Base-by-base conservation (phyloP, 1,140 invertebrate species). In the Sinonovacula constricta region DNA sequence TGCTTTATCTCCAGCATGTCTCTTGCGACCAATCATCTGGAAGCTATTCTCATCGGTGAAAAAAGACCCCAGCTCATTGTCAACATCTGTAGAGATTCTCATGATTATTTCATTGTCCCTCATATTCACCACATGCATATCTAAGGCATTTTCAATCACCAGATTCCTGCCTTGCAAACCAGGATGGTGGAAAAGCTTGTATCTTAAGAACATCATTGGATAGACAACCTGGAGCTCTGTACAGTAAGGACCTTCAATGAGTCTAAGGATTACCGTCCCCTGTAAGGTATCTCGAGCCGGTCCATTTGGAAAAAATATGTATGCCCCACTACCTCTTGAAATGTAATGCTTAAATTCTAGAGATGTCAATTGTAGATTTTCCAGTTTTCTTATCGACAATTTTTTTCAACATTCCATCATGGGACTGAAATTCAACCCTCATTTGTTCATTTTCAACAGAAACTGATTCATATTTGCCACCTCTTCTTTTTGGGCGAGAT, bases 41-140 rank as follows among this genome's bases (percentile, higher is more conserved):
- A 98, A 97, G 0, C 97, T 98, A 89, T 98, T 99, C 74, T 96
- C 94, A 91, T 99, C 98, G 0, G 97, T 97, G 83, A 96, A 99
- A 88, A 98, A 97, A 28, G 83, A 83, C 12, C 88, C 84, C 60
- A 90, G 86, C 18, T 87, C 81, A 82, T 90, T 91, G 18, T 97
- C 78, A 93, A 93, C 81, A 81, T 97, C 95, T 0, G 96, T 96
- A 60, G 95, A 93, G 2, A 99, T 90, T 57, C 97, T 92, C 96
- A 99, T 98, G 3, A 95, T 95, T 5, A 99, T 89, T 91, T 99
- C 98, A 79, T 95, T 94, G 91, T 99, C 83, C 36, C 81, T 74
- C 36, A 88, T 81, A 45, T 81, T 85, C n/a, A 81, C 45, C 53
- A 80, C 60, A 63, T 82, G 78, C 70, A 87, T 88, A 59, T 82